Evolutionary conservation across 2,888 invertebrate genomes (phyloP).

Genomic region (Torymus tubicola): DNA sequence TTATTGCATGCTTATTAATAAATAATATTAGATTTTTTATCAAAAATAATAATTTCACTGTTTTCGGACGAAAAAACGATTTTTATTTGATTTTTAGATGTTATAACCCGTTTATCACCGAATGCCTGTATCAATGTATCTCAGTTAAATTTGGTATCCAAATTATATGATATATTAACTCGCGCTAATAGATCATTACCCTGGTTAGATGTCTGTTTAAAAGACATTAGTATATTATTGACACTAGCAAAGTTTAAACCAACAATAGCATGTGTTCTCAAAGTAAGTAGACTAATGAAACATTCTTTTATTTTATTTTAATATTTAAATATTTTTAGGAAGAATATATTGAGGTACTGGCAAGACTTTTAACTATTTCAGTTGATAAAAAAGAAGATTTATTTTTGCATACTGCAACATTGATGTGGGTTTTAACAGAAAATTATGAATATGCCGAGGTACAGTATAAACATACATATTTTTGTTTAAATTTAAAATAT

Average conservation of each 20-base stretch:
- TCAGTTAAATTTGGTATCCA: slow-evolving; percentile 70
- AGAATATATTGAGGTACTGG: slow-evolving; percentile 79
- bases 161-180: slow-evolving; percentile 72
- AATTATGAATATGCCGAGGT: slow-evolving; percentile 62
- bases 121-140: slow-evolving; percentile 71
- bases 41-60: too few relatives aligned
- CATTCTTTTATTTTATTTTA: background rate
- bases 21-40: too few relatives aligned
- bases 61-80: too few relatives aligned
- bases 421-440: slow-evolving; percentile 68
- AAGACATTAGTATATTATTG: slow-evolving; percentile 80
- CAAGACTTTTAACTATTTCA: slow-evolving; percentile 79
- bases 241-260: slow-evolving; percentile 82
- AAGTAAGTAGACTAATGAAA: slow-evolving; percentile 73
- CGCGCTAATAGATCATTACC: slow-evolving; percentile 80
- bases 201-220: slow-evolving; percentile 79
- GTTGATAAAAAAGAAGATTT: slow-evolving; percentile 62
- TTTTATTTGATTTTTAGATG: slow-evolving; percentile 70
- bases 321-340: slow-evolving; percentile 73
- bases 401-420: slow-evolving; percentile 66
- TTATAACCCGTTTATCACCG: slow-evolving; percentile 73
- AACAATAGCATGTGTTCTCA: slow-evolving; percentile 81
- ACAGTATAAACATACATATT: slow-evolving; percentile 4
- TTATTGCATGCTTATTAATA: too few relatives aligned
- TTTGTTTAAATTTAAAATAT: too few relatives aligned